Conservation (phyloP, 2,888 invertebrate species). For the Amaurobius ferox region DNA sequence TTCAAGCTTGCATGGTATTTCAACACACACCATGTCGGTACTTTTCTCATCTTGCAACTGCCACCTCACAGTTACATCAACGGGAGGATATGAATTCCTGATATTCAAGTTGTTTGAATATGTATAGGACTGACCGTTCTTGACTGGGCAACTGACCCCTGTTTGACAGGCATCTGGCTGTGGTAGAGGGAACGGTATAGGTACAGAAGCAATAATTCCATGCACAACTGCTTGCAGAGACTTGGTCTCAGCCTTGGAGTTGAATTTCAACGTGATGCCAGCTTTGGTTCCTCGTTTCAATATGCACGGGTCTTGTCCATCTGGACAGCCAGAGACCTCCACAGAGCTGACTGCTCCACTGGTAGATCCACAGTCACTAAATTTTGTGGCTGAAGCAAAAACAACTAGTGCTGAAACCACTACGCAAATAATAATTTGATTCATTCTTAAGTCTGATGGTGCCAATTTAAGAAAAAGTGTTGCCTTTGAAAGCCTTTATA, state of each 20-base stretch:
- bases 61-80: slow-evolving; percentile 33
- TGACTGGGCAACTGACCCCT: slow-evolving; percentile 39
- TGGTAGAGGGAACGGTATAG: slow-evolving; percentile 24
- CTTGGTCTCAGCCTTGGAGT: slow-evolving; percentile 4
- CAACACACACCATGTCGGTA: slow-evolving; percentile 29
- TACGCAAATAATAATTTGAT: neutral
- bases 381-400: neutral
- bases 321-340: slow-evolving; percentile 28
- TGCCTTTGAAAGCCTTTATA: no score
- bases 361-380: slow-evolving; percentile 35
- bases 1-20: slow-evolving; percentile 36
- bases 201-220: slow-evolving; percentile 34
- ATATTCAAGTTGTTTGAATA: slow-evolving; percentile 34
- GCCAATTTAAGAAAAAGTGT: no score
- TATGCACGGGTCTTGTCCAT: slow-evolving; percentile 8
- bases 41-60: slow-evolving; percentile 33
- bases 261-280: slow-evolving; percentile 24
- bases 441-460: no score
- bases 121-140: slow-evolving; percentile 20
- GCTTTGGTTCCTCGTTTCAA: slow-evolving; percentile 23
- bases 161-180: slow-evolving; percentile 42
- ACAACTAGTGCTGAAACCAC: neutral
- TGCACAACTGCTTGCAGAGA: slow-evolving; percentile 36
- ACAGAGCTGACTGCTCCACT: slow-evolving; percentile 28
- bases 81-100: slow-evolving; percentile 33